phyloP scores from a whole-genome alignment of 2,888 invertebrate genomes.

The Tricholauxania praeusta region DNA sequence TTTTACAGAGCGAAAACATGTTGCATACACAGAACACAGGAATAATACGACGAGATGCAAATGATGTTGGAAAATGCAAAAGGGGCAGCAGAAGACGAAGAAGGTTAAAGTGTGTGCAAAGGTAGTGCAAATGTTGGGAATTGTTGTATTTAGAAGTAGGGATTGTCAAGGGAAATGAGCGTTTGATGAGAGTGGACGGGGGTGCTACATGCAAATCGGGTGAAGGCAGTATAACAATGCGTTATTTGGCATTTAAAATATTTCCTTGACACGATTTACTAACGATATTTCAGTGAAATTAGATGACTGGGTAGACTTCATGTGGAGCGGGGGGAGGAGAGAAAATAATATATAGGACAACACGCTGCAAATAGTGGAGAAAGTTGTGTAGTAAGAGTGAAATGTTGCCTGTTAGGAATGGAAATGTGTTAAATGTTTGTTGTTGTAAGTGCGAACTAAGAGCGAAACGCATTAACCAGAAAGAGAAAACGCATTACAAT shows the following conservation, averaged over 20 bases:
- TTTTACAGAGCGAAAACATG: constrained; percentile 27
- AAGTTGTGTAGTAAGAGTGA: no score
- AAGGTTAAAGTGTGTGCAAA: constrained; percentile 3
- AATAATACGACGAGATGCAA: constrained; percentile 26
- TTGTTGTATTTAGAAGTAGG: background rate
- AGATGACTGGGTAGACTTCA: no score
- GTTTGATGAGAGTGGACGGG: background rate
- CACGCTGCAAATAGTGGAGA: no score
- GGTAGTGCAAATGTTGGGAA: no score
- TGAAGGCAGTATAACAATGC: constrained; percentile 1
- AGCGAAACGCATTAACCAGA: no score
- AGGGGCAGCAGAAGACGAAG: background rate
- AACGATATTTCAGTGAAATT: no score
- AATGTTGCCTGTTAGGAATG: no score
- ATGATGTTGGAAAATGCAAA: constrained; percentile 10
- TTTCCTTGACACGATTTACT: constrained; percentile 25
- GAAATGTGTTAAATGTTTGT: no score
- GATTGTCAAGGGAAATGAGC: background rate
- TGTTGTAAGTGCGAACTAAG: no score
- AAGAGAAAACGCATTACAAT: no score
- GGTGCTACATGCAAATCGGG: background rate
- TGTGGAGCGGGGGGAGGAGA: no score
- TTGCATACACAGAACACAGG: constrained; percentile 15
- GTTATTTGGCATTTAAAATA: constrained; percentile 22
- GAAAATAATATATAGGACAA: no score